phyloP scores from a whole-genome alignment of 2,113 vertebrate genomes.

The Alaudala cheleensis region DNA sequence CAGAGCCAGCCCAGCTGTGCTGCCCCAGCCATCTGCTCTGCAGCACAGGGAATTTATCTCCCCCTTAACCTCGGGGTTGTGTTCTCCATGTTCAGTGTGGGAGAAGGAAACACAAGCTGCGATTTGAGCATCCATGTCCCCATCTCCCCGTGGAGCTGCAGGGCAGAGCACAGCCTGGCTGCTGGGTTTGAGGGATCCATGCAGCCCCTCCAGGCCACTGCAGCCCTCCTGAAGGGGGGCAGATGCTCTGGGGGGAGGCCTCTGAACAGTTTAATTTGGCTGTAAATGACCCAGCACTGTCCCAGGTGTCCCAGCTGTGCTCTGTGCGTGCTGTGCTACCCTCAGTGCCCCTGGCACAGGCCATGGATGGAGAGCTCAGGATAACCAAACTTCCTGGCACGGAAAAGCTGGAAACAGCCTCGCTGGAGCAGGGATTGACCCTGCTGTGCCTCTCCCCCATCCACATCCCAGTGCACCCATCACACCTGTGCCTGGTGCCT shows the following conservation, averaged over 20 bases:
- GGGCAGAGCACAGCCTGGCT: not conserved
- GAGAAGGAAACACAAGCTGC: not conserved
- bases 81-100: accelerated
- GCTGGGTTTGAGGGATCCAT: not conserved
- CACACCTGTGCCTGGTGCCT: accelerated
- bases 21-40: not conserved
- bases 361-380: accelerated
- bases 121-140: not conserved
- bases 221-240: not conserved
- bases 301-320: not conserved
- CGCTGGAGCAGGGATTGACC: not conserved
- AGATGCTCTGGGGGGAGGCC: not conserved
- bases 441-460: not conserved
- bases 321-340: not conserved
- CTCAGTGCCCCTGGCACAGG: accelerated
- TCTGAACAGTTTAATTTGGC: not conserved
- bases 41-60: accelerated
- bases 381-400: accelerated
- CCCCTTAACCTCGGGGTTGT: not conserved
- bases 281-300: not conserved
- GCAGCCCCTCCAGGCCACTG: not conserved
- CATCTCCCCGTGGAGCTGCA: accelerated
- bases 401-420: not conserved
- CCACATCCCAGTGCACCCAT: accelerated
- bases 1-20: not conserved